Percentiles rank a stretch among this genome's conserved stretches.
Evolutionary conservation across 1,140 invertebrate genomes (phyloP).

Genomic region (Nasonia longicornis): DNA sequence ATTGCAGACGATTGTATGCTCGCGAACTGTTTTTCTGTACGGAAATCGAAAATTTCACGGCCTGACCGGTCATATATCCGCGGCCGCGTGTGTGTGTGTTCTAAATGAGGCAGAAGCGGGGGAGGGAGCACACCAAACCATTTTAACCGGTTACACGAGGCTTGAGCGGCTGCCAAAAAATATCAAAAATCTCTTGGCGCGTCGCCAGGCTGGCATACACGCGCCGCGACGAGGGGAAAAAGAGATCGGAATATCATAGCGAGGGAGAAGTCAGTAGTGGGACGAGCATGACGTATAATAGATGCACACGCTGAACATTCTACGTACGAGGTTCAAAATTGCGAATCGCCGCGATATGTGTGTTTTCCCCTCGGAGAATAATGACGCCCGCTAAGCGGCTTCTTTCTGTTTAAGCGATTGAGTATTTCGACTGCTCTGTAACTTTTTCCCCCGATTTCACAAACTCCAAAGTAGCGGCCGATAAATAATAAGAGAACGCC

Average conservation of each 20-base stretch:
- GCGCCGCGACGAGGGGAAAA: constrained; percentile 22
- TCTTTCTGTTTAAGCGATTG: too few species aligned
- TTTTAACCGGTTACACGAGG: constrained; percentile 61
- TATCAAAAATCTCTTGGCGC: constrained; percentile 62
- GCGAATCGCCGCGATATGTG: background rate
- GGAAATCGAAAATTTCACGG: background rate
- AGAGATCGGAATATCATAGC: background rate
- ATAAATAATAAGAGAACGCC: too few species aligned
- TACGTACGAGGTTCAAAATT: background rate
- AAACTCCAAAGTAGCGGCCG: too few species aligned
- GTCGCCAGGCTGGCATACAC: constrained; percentile 50
- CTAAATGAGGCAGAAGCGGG: constrained; percentile 3
- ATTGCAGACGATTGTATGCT: background rate
- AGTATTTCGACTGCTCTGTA: too few species aligned
- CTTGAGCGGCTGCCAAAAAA: constrained; percentile 62
- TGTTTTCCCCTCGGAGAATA: too few species aligned
- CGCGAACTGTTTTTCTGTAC: background rate
- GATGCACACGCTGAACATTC: background rate
- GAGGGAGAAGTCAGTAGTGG: background rate
- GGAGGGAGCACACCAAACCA: constrained; percentile 50
- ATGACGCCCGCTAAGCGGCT: too few species aligned
- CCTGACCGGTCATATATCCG: background rate
- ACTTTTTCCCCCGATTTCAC: too few species aligned
- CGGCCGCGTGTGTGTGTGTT: background rate
- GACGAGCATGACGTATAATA: background rate